These are phyloP conservation scores for Rugalucina vietnamica DNA, from an alignment of 2,888 invertebrate genomes.

Conservation along the genomic window DNA sequence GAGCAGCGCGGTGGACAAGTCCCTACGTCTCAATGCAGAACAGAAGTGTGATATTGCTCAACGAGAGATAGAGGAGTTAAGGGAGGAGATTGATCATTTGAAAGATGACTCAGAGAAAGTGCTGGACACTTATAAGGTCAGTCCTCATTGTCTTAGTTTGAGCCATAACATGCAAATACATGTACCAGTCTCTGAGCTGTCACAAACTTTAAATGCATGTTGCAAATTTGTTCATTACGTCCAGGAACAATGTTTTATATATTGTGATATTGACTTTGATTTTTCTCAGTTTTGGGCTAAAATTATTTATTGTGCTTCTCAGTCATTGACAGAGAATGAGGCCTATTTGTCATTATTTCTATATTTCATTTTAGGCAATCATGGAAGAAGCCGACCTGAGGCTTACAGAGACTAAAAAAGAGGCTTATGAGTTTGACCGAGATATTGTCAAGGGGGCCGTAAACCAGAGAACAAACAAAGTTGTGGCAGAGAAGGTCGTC, in stretches of 20 bases:
- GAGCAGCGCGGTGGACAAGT: conserved; percentile 79
- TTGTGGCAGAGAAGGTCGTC: conserved; percentile 82
- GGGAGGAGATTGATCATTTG: conserved; percentile 80
- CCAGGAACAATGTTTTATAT: too few species aligned
- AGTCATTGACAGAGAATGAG: too few species aligned
- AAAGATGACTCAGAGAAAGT: conserved; percentile 83
- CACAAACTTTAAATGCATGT: too few species aligned
- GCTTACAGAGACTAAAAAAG: conserved; percentile 82
- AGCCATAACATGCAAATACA: too few species aligned
- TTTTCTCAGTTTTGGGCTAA: too few species aligned
- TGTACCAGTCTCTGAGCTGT: too few species aligned
- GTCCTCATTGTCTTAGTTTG: too few species aligned
- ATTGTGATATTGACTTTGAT: too few species aligned
- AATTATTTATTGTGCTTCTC: too few species aligned
- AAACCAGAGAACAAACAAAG: conserved; percentile 78
- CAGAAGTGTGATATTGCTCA: conserved; percentile 84
- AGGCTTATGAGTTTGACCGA: conserved; percentile 83
- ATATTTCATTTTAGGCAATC: conserved; percentile 80
- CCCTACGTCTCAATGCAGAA: conserved; percentile 81
- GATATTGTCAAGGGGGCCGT: conserved; percentile 82
- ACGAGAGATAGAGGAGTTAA: conserved; percentile 82
- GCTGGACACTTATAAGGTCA: conserved; percentile 82
- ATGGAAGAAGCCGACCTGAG: conserved; percentile 83
- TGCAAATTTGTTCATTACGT: too few species aligned
- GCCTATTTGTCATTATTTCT: too few species aligned